Evolutionary conservation across 1,140 invertebrate species (phyloP).

Genomic region (Parasteatoda tepidariorum): DNA sequence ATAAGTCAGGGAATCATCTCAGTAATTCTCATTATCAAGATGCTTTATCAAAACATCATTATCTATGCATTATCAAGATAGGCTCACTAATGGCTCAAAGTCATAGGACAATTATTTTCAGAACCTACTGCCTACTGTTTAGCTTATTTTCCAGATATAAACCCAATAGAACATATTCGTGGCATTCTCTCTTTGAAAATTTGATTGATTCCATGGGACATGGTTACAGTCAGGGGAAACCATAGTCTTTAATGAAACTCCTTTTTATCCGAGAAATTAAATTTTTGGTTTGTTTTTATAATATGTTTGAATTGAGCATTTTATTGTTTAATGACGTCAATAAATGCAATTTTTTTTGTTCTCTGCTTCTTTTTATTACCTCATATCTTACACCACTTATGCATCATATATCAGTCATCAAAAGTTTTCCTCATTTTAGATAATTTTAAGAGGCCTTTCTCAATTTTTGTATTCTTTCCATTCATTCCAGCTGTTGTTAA

Average conservation of each 20-base stretch:
- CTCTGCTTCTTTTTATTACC: neutral
- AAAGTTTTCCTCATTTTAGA: neutral
- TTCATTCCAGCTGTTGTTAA: no score
- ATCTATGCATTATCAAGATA: no score
- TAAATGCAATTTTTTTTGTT: neutral
- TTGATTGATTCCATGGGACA: neutral
- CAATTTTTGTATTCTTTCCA: no score
- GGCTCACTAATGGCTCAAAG: no score
- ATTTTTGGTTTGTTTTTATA: neutral
- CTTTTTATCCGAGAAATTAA: neutral
- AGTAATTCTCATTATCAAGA: no score
- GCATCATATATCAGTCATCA: neutral
- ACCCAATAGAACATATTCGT: no score
- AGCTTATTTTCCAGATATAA: no score
- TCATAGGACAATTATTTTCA: no score
- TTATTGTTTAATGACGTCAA: neutral
- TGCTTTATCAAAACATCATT: no score
- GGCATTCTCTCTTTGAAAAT: neutral
- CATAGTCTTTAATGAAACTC: neutral
- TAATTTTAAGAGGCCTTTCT: no score
- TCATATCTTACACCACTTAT: neutral
- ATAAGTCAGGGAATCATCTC: no score
- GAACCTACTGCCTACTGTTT: no score
- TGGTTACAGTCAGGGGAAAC: neutral
- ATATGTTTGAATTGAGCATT: neutral